Evolutionary conservation across 2,797 vertebrate genomes (phyloP), one percentile per base, ranked within the genome.

Genomic region (Numenius phaeopus): DNA sequence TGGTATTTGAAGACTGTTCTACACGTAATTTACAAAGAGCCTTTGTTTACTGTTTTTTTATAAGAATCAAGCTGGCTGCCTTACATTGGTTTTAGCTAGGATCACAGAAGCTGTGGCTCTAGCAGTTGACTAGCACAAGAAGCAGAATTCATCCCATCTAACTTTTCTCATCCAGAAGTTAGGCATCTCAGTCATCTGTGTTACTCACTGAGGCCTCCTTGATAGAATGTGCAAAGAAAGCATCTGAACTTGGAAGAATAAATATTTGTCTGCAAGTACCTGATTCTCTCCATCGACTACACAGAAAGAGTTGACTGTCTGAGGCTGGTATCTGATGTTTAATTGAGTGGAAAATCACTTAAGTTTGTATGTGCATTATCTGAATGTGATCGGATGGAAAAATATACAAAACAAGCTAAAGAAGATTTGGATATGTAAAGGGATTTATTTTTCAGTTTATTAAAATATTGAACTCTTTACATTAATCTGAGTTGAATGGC

Each of bases 361-460:
- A 40, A 11, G 8, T 71, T 92, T 92, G 9, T 39, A 47, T 64
- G 22, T 61, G 14, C 19, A 29, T 54, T 90, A 54, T 42, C 80
- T 87, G 65, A 89, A 82, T 50, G 9, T 21, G 9, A 21, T 75
- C 29, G 49, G 32, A 77, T 64, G 27, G 87, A 81, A 90, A 85
- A 77, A 39, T 20, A 30, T 4, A n/a, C 14, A 34, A 89, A 92
- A 39, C 32, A 92, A 80, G 12, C 34, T 64, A 62, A 90, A 77
- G 75, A 83, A 71, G 14, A 71, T 81, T 89, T 94, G 52, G 21
- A 75, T 40, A 78, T n/a, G 13, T 39, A 67, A 87, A 87, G 13
- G 30, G 39, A 65, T 91, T 91, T 90, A 52, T 69, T 88, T 95
- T 93, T 86, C 20, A 49, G 22, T 79, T 91, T 79, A 78, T 88